Evolutionary conservation across 2,797 vertebrate species (phyloP), one percentile per base, ranked within the genome.

Genomic region (Martes flavigula): DNA sequence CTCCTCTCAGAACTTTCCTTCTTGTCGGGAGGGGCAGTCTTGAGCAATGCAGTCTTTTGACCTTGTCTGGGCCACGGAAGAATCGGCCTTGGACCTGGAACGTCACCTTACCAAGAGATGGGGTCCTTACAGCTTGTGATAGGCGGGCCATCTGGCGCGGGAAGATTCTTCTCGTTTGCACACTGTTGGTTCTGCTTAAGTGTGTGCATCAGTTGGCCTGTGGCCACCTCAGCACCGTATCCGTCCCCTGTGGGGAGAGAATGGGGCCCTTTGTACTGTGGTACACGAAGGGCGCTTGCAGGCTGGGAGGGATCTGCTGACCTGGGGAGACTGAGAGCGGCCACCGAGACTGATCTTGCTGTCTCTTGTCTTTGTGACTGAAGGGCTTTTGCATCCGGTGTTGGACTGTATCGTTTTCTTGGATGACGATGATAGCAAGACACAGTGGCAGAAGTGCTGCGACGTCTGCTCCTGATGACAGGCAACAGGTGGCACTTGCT

Each of bases 1-100:
- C 64, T 93, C 30, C 13, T 96, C 78, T 87, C 35, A 89, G 66
- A 96, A 81, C 54, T 18, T 91, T 95, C 79, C 27, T 85, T 93
- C 87, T 84, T 43, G 40, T 84, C 60, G 27, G 68, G 40, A 89
- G 60, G 81, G 62, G 48, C 35, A 84, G 54, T 70, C 40, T 78
- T 75, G 15, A 77, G 15, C 58, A 66, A 66, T 68, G n/a, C 5
- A 30, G 38, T 83, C 84, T 88, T 83, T 46, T 48, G 77, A 48
- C 38, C 11, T n/a, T 12, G 14, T n/a, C 30, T 48, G 0, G 40
- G 77, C 68, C 5, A 9, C 68, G 27, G 66, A 68, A 84, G 70
- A 92, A 92, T 58, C 18, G 54, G 58, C 84, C 77, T n/a, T 83
- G 77, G 58, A 51, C 60, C n/a, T 70, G 40, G 54, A 92, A 82